Conservation (phyloP, 2,888 invertebrate species). For the Tenthredo scrophulariae region DNA sequence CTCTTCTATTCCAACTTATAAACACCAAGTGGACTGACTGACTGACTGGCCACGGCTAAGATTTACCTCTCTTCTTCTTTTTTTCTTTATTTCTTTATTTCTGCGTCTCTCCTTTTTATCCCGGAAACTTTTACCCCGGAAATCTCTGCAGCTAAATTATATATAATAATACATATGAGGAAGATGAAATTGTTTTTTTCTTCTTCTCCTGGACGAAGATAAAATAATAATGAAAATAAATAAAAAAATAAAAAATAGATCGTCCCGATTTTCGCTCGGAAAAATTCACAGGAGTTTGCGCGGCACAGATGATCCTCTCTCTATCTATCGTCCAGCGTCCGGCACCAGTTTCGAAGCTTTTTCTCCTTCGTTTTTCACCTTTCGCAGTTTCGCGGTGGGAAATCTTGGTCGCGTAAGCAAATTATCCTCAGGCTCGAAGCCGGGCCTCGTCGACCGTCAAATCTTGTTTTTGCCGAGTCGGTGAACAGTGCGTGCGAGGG, state of each 20-base stretch:
- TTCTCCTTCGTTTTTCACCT: neutral
- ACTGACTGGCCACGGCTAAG: neutral
- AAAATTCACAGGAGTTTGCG: neutral
- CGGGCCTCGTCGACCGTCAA: conserved; percentile 33
- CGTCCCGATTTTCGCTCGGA: neutral
- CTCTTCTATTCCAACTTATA: conserved; percentile 15
- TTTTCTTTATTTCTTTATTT: neutral
- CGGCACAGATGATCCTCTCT: too few relatives aligned
- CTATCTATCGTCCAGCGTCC: neutral
- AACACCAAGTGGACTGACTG: conserved; percentile 29
- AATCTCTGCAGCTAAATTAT: too few relatives aligned
- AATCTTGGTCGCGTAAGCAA: conserved; percentile 52
- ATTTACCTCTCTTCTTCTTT: neutral
- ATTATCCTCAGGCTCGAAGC: conserved; percentile 32
- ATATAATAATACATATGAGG: too few relatives aligned
- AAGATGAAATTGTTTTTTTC: too few relatives aligned
- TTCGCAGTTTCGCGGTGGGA: neutral
- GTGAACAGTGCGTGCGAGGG: conserved; percentile 38
- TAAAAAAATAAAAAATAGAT: neutral
- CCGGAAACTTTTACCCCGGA: neutral
- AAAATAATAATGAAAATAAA: too few relatives aligned
- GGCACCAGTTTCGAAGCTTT: neutral
- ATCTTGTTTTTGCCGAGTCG: conserved; percentile 46
- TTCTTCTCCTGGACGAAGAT: too few relatives aligned
- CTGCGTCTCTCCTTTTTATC: neutral